Conservation (phyloP, 1,140 invertebrate genomes). For the Dryas iulia region DNA sequence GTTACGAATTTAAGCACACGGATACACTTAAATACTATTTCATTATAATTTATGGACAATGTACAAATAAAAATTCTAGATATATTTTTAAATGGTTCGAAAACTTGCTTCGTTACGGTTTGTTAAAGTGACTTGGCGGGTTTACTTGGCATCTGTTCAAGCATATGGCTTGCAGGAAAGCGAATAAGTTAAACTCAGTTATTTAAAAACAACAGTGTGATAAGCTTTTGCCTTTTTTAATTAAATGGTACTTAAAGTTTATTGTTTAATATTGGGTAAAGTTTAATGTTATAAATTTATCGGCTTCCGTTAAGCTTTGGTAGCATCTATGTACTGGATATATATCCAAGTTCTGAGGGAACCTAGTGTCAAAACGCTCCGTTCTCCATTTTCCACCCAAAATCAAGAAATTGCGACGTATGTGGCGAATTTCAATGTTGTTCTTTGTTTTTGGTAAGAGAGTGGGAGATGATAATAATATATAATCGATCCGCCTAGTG, state of each 20-base stretch:
- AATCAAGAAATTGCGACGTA: no score
- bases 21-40: neutral
- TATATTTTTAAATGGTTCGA: slow-evolving; percentile 19
- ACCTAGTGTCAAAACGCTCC: no score
- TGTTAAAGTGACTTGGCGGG: slow-evolving; percentile 21
- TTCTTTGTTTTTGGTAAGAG: no score
- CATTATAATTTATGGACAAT: neutral
- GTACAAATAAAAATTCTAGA: neutral
- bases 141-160: slow-evolving; percentile 24
- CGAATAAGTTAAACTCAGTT: slow-evolving; percentile 19
- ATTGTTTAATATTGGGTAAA: neutral
- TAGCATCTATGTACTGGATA: no score
- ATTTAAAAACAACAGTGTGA: slow-evolving; percentile 20
- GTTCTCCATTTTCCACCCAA: no score
- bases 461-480: no score
- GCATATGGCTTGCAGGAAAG: slow-evolving; percentile 12
- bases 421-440: no score
- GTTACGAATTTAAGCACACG: neutral
- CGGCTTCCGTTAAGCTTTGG: no score
- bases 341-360: no score
- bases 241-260: neutral
- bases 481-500: no score
- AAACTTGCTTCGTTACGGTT: slow-evolving; percentile 23
- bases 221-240: slow-evolving; percentile 17
- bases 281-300: no score